These are phyloP conservation scores for Nannoperca obscura DNA, from an alignment of 2,797 vertebrate genomes.

Conservation along the genomic window DNA sequence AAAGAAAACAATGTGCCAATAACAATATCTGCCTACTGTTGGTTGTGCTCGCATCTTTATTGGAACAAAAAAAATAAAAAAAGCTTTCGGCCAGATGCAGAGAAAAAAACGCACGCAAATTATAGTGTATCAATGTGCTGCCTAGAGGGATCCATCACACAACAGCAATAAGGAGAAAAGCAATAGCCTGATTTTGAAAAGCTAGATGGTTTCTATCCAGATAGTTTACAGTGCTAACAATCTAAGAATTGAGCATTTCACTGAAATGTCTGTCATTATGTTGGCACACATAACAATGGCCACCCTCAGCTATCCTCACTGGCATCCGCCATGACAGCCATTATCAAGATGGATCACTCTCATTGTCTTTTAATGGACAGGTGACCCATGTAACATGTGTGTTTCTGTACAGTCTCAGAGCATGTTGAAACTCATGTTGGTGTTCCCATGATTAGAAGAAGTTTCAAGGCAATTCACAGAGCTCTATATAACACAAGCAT, in stretches of 20 bases:
- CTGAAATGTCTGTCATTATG: conserved; percentile 52
- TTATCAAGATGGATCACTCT: conserved; percentile 65
- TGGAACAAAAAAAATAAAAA: conserved; percentile 26
- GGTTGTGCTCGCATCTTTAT: conserved; percentile 30
- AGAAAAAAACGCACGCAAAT: conserved; percentile 57
- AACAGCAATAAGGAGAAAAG: conserved; percentile 63
- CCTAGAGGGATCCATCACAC: conserved; percentile 59
- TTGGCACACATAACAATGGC: conserved; percentile 40
- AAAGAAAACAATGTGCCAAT: conserved; percentile 57
- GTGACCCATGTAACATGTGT: conserved; percentile 49
- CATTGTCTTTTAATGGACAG: conserved; percentile 69
- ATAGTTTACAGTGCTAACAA: conserved; percentile 61
- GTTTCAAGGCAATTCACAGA: conserved; percentile 56
- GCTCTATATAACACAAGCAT: conserved; percentile 65
- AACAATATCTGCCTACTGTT: conserved; percentile 46
- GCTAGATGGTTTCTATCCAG: conserved; percentile 46
- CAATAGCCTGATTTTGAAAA: conserved; percentile 57
- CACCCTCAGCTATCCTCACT: conserved; percentile 46
- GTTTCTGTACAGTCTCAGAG: conserved; percentile 18
- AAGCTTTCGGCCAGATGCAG: conserved; percentile 53
- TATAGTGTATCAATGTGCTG: conserved; percentile 58
- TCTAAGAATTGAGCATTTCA: conserved; percentile 50
- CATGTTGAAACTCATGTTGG: neutral
- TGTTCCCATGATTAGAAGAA: conserved; percentile 57
- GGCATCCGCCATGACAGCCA: conserved; percentile 37